Evolutionary conservation across 2,113 vertebrate genomes (phyloP), one percentile per base, ranked within the genome.

Genomic region (Scomber colias): DNA sequence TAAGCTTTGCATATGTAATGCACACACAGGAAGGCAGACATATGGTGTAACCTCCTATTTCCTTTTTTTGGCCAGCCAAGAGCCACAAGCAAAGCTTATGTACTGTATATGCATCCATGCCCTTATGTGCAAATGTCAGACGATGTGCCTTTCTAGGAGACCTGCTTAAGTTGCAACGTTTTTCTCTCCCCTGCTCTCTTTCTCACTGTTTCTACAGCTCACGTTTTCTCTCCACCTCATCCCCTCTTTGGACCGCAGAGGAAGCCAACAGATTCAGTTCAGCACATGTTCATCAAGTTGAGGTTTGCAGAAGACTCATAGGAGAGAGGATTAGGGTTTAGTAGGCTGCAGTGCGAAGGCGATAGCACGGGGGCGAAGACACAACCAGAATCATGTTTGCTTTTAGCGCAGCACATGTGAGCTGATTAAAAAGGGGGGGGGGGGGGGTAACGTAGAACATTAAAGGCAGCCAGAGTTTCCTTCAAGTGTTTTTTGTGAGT

Each of bases 301-400:
- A 77, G 65, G 82, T 84, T 81, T 84, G 61, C 69, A 35, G 76
- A 56, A 72, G 76, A 85, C 77, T 87, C 87, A 69, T 61, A 83
- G 66, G 83, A 87, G 86, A 72, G 51, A 77, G 87, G 89, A 92
- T 92, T 90, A 92, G 85, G 84, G 85, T 83, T 90, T 86, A 82
- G 75, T 27, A 57, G 72, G 62, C 76, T 81, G 68, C 71, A 72
- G 66, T 86, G 63, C 27, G 16, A 87, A 59, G 31, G 84, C 69
- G 45, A 83, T 82, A 86, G 79, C 56, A 27, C 5, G 10, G 57
- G 48, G 74, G 27, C 50, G 59, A 70, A 76, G 77, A 76, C 31
- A 16, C 40, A 78, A 63, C 74, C 71, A 66, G 76, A 79, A 76
- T 60, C 57, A 59, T 89, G 78, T 91, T 90, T 85, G 76, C 85